Base-by-base conservation (phyloP, 2,113 vertebrate species). In the Myotis yumanensis region DNA sequence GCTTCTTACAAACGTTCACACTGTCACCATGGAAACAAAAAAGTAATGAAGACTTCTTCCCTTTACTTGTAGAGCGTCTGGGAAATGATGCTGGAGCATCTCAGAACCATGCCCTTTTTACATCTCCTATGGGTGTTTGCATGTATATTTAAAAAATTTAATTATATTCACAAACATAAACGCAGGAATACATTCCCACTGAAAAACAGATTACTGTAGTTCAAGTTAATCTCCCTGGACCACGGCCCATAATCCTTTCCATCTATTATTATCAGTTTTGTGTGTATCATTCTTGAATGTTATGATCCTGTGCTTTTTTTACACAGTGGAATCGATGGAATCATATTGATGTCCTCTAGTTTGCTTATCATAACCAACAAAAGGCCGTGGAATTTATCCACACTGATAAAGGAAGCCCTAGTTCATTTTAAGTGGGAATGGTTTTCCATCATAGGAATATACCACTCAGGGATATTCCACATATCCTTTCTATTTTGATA, bases 131-230 rank as follows among this genome's bases (percentile, higher is more conserved):
- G 25, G 28, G 15, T 14, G 11, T 89, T 30, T 87, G 37, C 64
- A 85, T 75, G 75, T 76, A 43, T 28, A 69, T 59, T 84, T 92
- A 76, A 92, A 22, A 72, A 85, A 43, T 89, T 62, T 91, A 68
- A 79, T 64, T 54, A 46, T 51, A 54, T 80, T 83, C 43, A 16
- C 9, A 69, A 35, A 57, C 18, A 83, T 52, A 75, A 40, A 46
- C 7, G 69, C 5, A 48, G 22, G 25, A 86, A 87, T 62, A 79
- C 11, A 66, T 59, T 90, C 37, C n/a, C 59, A 77, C 1, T 68
- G 69, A 32, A 79, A 35, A 89, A 90, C 48, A 68, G 69, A 69
- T 30, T 16, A 43, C 15, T 71, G 30, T 12, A 30, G 18, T 77
- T 90, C 79, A 32, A 91, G 37, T 25, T 4, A 89, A 84, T 85